Percentiles rank a stretch among this genome's conserved stretches.
phyloP scores from a whole-genome alignment of 2,797 vertebrate species.

The Pitangus sulphuratus region DNA sequence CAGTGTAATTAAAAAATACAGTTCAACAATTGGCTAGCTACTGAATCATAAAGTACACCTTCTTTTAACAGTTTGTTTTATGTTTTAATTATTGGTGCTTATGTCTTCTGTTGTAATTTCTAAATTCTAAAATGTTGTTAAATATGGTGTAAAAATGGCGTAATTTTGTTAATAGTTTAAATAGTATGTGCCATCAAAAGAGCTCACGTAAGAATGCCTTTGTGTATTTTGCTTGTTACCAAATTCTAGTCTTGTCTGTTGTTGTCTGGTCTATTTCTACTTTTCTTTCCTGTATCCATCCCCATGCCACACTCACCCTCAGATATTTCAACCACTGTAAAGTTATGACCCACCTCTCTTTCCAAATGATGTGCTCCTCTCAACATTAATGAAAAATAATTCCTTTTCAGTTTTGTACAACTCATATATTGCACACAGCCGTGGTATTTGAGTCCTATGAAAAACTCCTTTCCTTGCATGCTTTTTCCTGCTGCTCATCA shows the following conservation, averaged over 20 bases:
- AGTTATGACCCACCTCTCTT: neutral
- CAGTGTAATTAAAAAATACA: neutral
- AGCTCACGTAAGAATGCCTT: neutral
- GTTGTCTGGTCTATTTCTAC: neutral
- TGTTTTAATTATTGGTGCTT: neutral
- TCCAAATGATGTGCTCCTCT: neutral
- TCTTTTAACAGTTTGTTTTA: neutral
- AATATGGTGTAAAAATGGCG: neutral
- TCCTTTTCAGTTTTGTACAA: slow-evolving; percentile 24
- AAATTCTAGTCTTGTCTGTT: neutral
- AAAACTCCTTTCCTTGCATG: slow-evolving; percentile 32
- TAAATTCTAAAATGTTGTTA: neutral
- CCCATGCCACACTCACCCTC: neutral
- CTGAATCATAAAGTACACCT: neutral
- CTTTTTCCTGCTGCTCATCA: slow-evolving; percentile 35
- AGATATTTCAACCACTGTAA: neutral
- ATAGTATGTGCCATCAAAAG: neutral
- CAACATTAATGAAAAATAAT: neutral
- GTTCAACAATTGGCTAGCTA: neutral
- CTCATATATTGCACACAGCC: neutral
- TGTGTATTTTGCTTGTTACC: neutral
- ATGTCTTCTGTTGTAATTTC: neutral
- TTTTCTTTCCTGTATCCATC: neutral
- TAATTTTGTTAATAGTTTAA: neutral
- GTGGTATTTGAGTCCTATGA: slow-evolving; percentile 13